Conservation (phyloP, 2,888 invertebrate genomes). For the Nysson spinosus region DNA sequence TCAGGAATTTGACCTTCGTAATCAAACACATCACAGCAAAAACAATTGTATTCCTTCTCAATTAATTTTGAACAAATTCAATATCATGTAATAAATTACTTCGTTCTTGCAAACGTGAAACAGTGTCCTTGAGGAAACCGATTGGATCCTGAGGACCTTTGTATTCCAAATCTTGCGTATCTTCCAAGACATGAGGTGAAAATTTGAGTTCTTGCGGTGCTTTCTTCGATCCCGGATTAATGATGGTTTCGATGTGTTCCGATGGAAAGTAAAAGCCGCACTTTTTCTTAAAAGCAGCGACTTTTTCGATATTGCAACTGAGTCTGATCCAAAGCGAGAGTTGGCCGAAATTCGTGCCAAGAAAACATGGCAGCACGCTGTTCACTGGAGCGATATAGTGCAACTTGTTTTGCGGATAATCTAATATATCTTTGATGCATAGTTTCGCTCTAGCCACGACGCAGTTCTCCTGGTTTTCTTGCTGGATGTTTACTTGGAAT, state of each 20-base stretch:
- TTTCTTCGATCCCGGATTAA: background rate
- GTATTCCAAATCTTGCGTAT: too few relatives aligned
- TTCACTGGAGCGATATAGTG: slow-evolving; percentile 64
- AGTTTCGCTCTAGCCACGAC: slow-evolving; percentile 61
- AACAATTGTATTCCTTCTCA: too few relatives aligned
- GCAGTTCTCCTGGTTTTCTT: slow-evolving; percentile 37
- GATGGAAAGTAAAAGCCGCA: slow-evolving; percentile 13
- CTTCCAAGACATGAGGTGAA: too few relatives aligned
- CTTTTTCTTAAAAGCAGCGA: slow-evolving; percentile 58
- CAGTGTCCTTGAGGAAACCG: too few relatives aligned
- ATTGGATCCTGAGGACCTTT: too few relatives aligned
- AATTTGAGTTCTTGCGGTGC: too few relatives aligned
- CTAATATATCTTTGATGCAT: slow-evolving; percentile 64
- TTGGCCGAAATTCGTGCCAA: slow-evolving; percentile 61
- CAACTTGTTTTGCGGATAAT: slow-evolving; percentile 70
- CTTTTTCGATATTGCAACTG: slow-evolving; percentile 63
- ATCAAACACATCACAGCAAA: background rate
- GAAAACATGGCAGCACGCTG: slow-evolving; percentile 48
- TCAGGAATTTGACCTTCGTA: background rate
- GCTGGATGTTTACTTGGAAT: slow-evolving; percentile 61
- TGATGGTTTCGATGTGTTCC: background rate
- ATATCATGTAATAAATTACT: too few relatives aligned
- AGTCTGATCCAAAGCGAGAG: slow-evolving; percentile 68
- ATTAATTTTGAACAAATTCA: too few relatives aligned
- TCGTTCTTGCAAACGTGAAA: too few relatives aligned